Evolutionary conservation across 1,140 invertebrate genomes (phyloP).

Genomic region (Papilio polyxenes): DNA sequence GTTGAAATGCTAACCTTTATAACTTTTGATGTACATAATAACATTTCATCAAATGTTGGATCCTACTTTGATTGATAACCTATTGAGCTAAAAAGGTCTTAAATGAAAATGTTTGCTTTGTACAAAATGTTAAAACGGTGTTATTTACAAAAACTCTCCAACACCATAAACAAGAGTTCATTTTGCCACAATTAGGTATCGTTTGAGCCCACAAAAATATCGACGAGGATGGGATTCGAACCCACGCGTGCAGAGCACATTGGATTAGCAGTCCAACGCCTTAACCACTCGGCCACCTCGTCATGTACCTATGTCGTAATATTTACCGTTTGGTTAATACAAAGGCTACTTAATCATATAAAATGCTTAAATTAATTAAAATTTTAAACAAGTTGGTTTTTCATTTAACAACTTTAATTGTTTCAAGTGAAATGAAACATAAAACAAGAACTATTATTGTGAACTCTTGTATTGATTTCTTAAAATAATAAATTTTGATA

Average conservation of each 20-base stretch:
- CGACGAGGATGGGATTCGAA: conserved; percentile 94
- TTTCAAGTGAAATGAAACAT: background rate
- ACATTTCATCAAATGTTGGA: too few relatives aligned
- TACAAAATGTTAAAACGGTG: too few relatives aligned
- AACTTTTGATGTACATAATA: too few relatives aligned
- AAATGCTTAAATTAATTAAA: background rate
- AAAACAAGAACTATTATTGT: background rate
- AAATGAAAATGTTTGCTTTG: too few relatives aligned
- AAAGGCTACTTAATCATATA: conserved; percentile 49
- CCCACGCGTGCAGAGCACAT: conserved; percentile 89
- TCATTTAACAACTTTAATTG: background rate
- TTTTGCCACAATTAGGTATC: background rate
- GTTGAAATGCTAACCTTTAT: too few relatives aligned
- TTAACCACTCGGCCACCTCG: conserved; percentile 94
- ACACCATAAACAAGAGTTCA: background rate
- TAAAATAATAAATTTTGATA: background rate
- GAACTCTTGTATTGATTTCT: background rate
- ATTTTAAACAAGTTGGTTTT: background rate
- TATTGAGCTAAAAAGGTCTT: too few relatives aligned
- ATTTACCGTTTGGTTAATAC: conserved; percentile 52
- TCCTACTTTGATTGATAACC: too few relatives aligned
- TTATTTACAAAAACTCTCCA: too few relatives aligned
- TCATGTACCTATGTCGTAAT: conserved; percentile 68
- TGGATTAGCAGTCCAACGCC: conserved; percentile 91
- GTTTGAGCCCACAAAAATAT: conserved; percentile 42